A percentile compares a stretch with the other conserved stretches of the same genome.
Evolutionary conservation across 2,797 vertebrate genomes (phyloP).

Genomic region (Remorina albescens): DNA sequence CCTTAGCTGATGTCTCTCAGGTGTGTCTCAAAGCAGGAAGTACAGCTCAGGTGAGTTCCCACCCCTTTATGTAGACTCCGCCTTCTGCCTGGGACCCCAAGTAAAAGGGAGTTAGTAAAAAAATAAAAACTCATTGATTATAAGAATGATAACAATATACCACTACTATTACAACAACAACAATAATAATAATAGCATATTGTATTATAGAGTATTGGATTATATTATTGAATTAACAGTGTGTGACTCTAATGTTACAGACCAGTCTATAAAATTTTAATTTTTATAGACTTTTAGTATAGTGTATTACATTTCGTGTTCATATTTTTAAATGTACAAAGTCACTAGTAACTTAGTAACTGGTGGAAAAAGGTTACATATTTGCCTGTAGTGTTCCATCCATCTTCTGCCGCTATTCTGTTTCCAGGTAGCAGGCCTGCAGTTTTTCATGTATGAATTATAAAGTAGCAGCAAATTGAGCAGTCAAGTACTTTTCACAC

Average conservation of each 20-base stretch:
- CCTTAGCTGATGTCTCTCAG: neutral
- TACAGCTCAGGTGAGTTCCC: neutral
- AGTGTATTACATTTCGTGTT: neutral
- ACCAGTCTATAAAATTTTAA: neutral
- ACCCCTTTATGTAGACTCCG: neutral
- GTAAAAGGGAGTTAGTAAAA: neutral
- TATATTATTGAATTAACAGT: neutral
- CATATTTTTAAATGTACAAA: neutral
- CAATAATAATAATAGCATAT: neutral
- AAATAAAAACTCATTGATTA: neutral
- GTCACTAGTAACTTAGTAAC: too few relatives aligned
- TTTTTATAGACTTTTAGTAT: too few relatives aligned
- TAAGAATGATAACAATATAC: too few relatives aligned
- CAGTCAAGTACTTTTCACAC: too few relatives aligned
- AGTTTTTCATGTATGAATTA: too few relatives aligned
- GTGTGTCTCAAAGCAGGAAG: neutral
- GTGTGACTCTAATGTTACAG: neutral
- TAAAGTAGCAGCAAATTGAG: too few relatives aligned
- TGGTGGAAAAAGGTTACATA: too few relatives aligned
- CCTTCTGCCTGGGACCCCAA: neutral
- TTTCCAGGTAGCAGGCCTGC: too few relatives aligned
- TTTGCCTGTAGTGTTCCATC: too few relatives aligned
- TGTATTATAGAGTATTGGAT: neutral
- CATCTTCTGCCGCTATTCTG: too few relatives aligned
- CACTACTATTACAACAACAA: too few relatives aligned